Percentiles rank a stretch among this genome's conserved stretches.
Conservation (phyloP, 2,113 vertebrate genomes). For the Eulacestoma nigropectus region DNA sequence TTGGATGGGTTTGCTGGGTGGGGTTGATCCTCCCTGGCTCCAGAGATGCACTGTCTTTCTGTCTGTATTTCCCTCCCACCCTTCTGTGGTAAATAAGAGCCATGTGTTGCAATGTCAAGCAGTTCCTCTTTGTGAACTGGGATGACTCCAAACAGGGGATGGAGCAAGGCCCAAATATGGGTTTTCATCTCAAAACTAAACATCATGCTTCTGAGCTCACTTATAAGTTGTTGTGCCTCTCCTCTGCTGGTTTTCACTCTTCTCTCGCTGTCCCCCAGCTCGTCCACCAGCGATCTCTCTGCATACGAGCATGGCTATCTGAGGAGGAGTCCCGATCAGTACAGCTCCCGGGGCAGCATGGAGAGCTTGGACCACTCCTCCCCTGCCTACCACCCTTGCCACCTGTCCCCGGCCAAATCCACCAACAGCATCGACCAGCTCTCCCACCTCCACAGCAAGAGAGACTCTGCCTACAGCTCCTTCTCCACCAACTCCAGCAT, state of each 20-base stretch:
- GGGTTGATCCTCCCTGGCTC: constrained; percentile 28
- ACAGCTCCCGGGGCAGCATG: constrained; percentile 95
- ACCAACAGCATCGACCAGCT: constrained; percentile 92
- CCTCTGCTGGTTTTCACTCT: not conserved
- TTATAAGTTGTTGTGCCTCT: constrained; percentile 61
- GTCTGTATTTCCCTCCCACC: not conserved
- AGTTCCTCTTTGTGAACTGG: constrained; percentile 56
- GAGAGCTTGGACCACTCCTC: constrained; percentile 88
- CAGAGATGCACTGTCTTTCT: not conserved
- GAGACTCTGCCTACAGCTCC: constrained; percentile 95
- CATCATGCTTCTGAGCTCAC: constrained; percentile 63
- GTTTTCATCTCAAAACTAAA: constrained; percentile 69
- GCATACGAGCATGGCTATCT: constrained; percentile 81
- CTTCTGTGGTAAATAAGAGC: constrained; percentile 56
- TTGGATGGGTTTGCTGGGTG: constrained; percentile 24
- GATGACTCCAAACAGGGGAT: constrained; percentile 63
- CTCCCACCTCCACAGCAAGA: constrained; percentile 87
- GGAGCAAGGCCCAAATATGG: constrained; percentile 73
- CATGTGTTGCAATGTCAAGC: constrained; percentile 62
- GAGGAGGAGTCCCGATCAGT: constrained; percentile 90
- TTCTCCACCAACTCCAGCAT: constrained; percentile 94
- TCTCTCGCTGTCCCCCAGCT: constrained; percentile 71
- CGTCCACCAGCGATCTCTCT: constrained; percentile 88
- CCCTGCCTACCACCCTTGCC: constrained; percentile 82
- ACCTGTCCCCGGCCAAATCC: constrained; percentile 88